Evolutionary conservation across 2,888 invertebrate genomes (phyloP), one percentile per base, ranked within the genome.

Genomic region (Junonia oenone): DNA sequence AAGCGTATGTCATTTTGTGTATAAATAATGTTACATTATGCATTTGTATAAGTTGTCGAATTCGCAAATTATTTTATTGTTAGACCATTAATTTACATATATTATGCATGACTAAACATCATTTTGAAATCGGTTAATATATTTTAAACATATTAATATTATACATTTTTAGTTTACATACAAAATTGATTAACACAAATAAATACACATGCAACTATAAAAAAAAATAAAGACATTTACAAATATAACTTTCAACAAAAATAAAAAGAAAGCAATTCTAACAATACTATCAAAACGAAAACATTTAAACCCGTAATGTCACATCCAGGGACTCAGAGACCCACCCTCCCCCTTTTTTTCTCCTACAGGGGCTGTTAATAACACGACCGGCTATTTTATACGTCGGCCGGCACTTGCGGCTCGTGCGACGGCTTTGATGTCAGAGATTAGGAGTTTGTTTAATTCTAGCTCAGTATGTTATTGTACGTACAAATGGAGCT

Each of bases 361-460:
- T 71, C 68, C 62, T 55, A 65, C 69, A 73, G 77, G 75, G 76
- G 77, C 81, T 82, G 87, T 88, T 89, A 88, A 87, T 88, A 89
- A 85, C 87, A 85, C 84, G 85, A 83, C 85, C 78, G 83, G 80
- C 82, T 82, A 85, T 85, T 87, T 85, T 84, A 86, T 84, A 82
- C 82, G 78, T 69, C 64, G 65, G 66, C 76, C 74, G 75, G 74
- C 83, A 81, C 82, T 83, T 79, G 83, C 76, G 77, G 74, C 73
- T 70, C 85, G 86, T 87, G 88, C 74, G 80, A 72, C 75, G 64
- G 83, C 85, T 83, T 86, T 82, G 80, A 86, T 85, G 83, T 80
- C 63, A 71, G 74, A 86, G 88, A 88, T 88, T 88, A 87, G 72
- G 78, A 75, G 70, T 77, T 75, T 75, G 78, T 74, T 78, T 74